These are phyloP conservation scores for Melangyna quadrimaculata DNA, from an alignment of 2,888 invertebrate species.

Conservation along the genomic window DNA sequence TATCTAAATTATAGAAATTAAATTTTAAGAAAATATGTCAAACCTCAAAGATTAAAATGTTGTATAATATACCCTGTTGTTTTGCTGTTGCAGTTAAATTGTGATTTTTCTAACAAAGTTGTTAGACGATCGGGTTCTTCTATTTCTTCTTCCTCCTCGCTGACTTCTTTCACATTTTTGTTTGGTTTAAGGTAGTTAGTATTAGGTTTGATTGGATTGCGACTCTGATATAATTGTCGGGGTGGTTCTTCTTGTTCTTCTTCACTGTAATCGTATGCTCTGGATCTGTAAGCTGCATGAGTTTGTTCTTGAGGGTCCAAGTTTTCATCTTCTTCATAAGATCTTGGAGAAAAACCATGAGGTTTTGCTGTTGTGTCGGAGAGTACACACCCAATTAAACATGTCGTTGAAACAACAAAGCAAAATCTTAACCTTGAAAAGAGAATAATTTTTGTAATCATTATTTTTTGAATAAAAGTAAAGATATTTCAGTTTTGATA, in stretches of 20 bases:
- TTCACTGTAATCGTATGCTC: conserved; percentile 79
- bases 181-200: conserved; percentile 76
- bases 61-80: conserved; percentile 86
- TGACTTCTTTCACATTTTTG: conserved; percentile 73
- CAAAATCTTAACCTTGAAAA: conserved; percentile 69
- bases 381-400: conserved; percentile 74
- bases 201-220: conserved; percentile 77
- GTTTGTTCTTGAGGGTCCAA: conserved; percentile 80
- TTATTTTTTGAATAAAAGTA: too few relatives aligned
- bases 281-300: conserved; percentile 78
- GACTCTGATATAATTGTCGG: conserved; percentile 77
- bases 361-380: conserved; percentile 77
- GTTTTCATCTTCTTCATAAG: conserved; percentile 77
- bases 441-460: not conserved
- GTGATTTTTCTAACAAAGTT: conserved; percentile 89
- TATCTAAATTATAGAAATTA: conserved; percentile 81
- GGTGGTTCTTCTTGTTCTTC: conserved; percentile 80
- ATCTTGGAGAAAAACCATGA: conserved; percentile 78
- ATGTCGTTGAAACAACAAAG: conserved; percentile 77
- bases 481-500: too few relatives aligned
- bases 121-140: conserved; percentile 93
- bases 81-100: conserved; percentile 90
- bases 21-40: not conserved
- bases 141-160: conserved; percentile 86
- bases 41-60: not conserved